Percentiles rank a stretch among this genome's conserved stretches.
phyloP scores from a whole-genome alignment of 2,113 vertebrate genomes.

The Patagioenas fasciata region DNA sequence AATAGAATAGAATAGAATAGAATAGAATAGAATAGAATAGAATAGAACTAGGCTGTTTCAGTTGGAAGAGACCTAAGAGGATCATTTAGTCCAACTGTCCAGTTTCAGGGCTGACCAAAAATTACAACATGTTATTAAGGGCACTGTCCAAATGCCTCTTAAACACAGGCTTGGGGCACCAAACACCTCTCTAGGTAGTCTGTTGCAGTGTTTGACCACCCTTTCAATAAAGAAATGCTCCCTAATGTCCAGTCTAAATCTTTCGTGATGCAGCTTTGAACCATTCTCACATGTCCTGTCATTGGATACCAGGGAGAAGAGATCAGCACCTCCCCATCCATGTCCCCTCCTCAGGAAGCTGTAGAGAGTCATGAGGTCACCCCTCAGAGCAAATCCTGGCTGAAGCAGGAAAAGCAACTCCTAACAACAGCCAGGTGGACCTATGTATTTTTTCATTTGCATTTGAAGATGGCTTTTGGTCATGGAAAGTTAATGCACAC shows the following conservation, averaged over 20 bases:
- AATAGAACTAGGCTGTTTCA: not conserved
- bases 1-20: not conserved
- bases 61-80: rapidly evolving
- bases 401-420: not conserved
- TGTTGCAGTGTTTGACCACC: not conserved
- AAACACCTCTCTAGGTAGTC: not conserved
- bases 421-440: not conserved
- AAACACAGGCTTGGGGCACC: not conserved
- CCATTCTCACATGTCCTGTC: rapidly evolving
- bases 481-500: not conserved
- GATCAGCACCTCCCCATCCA: not conserved
- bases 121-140: not conserved
- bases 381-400: not conserved
- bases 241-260: rapidly evolving
- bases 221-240: not conserved
- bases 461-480: not conserved
- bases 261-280: rapidly evolving
- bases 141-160: not conserved
- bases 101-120: not conserved
- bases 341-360: not conserved
- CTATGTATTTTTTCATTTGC: not conserved
- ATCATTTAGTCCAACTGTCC: too few species aligned
- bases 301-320: not conserved
- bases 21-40: not conserved
- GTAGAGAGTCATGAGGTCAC: not conserved